Evolutionary conservation across 1,140 invertebrate species (phyloP), one percentile per base, ranked within the genome.

Genomic region (Psilanteris sp.): DNA sequence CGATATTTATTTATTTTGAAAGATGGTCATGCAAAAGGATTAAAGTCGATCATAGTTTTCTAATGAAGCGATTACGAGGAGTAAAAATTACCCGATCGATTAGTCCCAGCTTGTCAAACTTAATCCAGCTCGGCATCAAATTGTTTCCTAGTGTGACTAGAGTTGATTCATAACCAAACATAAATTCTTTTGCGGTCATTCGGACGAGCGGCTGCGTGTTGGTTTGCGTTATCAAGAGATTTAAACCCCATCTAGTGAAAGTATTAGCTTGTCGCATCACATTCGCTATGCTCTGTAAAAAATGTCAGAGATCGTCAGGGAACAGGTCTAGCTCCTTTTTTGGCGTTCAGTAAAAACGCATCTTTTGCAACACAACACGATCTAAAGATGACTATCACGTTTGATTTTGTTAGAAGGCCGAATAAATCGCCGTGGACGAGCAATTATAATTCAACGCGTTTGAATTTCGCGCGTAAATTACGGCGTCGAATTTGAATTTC

Each of bases 141-240:
- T 91, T 92, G 81, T 95, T 94, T 0, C 94, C 94, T 13, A 96
- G 78, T 0, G 92, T 93, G 79, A 95, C 92, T 20, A 96, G 83
- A 1, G 92, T 85, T 1, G 92, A 93, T 54, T 92, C 83, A 84
- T 94, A 94, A 0, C 93, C 94, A 79, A 95, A 95, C 94, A 95
- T 95, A 81, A 96, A 96, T 81, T 95, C 94, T 48, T 87, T 91
- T 0, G 94, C 94, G 0, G 94, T 95, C 92, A 95, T 95, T 77
- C 89, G 83, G 0, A 93, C 91, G 8, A 96, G 83, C 0, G 94
- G 93, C 43, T 92, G 85, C 1, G 91, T 90, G 9, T 93, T 88
- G 0, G 93, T 93, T 37, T 93, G 89, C 1, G 87, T 81, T 8
- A 95, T 92, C 0, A 95, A 72, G 3, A 92, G 76, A 82, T 95